phyloP scores from a whole-genome alignment of 2,888 invertebrate species.

The Drosophila seclusa region DNA sequence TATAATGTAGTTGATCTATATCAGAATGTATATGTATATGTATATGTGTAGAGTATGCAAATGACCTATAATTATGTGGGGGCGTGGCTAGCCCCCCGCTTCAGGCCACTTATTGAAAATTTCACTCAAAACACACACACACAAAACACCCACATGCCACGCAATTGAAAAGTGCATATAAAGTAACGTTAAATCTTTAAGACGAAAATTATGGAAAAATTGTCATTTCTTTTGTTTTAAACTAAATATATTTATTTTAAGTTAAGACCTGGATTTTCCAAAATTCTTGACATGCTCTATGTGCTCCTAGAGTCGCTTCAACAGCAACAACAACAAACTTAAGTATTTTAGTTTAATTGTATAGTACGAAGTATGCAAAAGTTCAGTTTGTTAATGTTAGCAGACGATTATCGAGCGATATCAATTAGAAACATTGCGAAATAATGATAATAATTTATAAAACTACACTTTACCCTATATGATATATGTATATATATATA shows the following conservation, averaged over 20 bases:
- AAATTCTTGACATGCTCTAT: slow-evolving; percentile 50
- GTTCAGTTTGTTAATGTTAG: slow-evolving; percentile 47
- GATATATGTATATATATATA: slow-evolving; percentile 31
- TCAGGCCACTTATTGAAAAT: slow-evolving; percentile 53
- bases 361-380: slow-evolving; percentile 36
- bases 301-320: slow-evolving; percentile 59
- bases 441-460: slow-evolving; percentile 61
- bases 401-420: slow-evolving; percentile 27
- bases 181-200: slow-evolving; percentile 11
- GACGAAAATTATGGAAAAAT: background rate
- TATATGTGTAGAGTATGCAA: slow-evolving; percentile 30
- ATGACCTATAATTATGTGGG: slow-evolving; percentile 22
- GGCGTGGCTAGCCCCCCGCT: slow-evolving; percentile 26
- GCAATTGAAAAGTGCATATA: slow-evolving; percentile 54
- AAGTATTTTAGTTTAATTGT: slow-evolving; percentile 67
- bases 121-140: slow-evolving; percentile 11
- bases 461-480: slow-evolving; percentile 36
- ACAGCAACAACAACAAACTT: slow-evolving; percentile 39
- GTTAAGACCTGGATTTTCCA: slow-evolving; percentile 26
- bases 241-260: slow-evolving; percentile 51
- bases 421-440: slow-evolving; percentile 57
- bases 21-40: slow-evolving; percentile 31
- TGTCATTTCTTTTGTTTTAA: slow-evolving; percentile 26
- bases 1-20: slow-evolving; percentile 62
- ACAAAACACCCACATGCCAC: slow-evolving; percentile 12